Evolutionary conservation across 2,113 vertebrate species (phyloP), one percentile per base, ranked within the genome.

Genomic region (Colaptes auratus): DNA sequence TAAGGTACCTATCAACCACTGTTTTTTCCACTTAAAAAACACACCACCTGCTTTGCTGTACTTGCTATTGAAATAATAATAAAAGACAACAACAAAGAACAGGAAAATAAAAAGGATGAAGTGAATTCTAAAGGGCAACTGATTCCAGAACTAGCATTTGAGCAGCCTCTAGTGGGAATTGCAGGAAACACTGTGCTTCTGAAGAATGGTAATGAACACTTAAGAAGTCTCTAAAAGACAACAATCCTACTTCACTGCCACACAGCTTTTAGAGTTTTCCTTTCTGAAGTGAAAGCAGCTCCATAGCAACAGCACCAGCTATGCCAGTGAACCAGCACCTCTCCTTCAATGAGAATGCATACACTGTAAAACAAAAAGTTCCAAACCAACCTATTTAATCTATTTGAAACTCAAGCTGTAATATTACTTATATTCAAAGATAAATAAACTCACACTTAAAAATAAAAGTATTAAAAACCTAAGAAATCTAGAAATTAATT

Each of bases 121-220:
- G 27, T 7, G 36, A 93, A 24, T 80, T 66, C 33, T 31, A 55
- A 55, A 90, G 7, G 27, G 27, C 65, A 83, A 5, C 15, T 39
- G 31, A 44, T 65, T 79, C 48, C 31, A 92, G 76, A 21, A 70
- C 70, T 31, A 84, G 92, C 52, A 79, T 90, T 96, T 95, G 91
- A 97, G 92, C 95, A 95, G 89, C 97, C 97, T 96, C 98, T 98
- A 97, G 97, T 94, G 98, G 97, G 70, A 88, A 86, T 2, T 86
- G 12, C 44, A 83, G 94, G 81, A 91, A 96, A 92, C 58, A 94
- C 63, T 11, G 15, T 28, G 76, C 67, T 64, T 18, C 12, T 46
- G 25, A 91, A 86, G 30, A 69, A 85, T 8, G 30, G 20, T 23
- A 83, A 87, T 3, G 48, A 77, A 66, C 53, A 12, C 15, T 12